Evolutionary conservation across 2,888 invertebrate species (phyloP), one percentile per base, ranked within the genome.

Genomic region (Antheraea yamamai): DNA sequence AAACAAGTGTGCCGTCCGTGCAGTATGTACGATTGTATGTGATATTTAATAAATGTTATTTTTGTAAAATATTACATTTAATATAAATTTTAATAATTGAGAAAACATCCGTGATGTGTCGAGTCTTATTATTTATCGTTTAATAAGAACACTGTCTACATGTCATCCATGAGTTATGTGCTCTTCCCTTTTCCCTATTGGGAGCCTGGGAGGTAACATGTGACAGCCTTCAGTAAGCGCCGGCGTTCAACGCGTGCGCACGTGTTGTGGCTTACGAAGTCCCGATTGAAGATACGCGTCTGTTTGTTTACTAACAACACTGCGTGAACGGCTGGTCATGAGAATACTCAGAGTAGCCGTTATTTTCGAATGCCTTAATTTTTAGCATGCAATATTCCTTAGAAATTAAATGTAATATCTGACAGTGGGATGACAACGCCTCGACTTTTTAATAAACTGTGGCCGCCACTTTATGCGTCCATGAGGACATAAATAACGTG

Each of bases 171-270:
- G 70, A 51, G 23, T 66, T 70, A 39, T 70, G 39, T 74, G 73
- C 74, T 80, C 85, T 89, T 88, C 87, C 88, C 87, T 88, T 88
- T 88, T 86, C 84, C 84, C 81, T 85, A 80, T 82, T 85, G 87
- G 89, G 91, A 92, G 88, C 90, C 86, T 90, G 89, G 86, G 89
- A 87, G 84, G 35, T 35, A 39, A 70, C 70, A 70, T 23, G 39
- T 90, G 90, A 89, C 91, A 92, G 91, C 89, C 91, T 92, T 91
- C 92, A 95, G 94, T 95, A 87, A 91, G 88, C 87, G 90, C 87
- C 88, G 87, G 92, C 85, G 76, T 87, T 87, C 88, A 79, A 91
- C 94, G 94, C 94, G 94, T 81, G 91, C 95, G 94, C 94, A 94
- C 95, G 94, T 81, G 77, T 79, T 79, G 80, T 76, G 79, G 80